These are phyloP conservation scores for Pocillopora meandrina DNA, from an alignment of 92 coral and sea anemone genomes.

Conservation along the genomic window DNA sequence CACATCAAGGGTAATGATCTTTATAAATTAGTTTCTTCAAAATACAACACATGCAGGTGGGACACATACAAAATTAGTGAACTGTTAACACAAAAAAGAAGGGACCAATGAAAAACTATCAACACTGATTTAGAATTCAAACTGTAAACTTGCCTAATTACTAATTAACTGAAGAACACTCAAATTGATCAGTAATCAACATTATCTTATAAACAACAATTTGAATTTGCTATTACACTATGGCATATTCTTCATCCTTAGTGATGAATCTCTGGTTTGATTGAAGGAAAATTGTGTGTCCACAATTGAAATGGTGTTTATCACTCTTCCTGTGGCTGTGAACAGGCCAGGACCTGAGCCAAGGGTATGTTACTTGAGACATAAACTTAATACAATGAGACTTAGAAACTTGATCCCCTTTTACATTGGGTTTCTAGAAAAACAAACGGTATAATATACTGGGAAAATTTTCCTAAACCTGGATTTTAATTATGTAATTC, in stretches of 20 bases:
- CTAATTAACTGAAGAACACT: slow-evolving; percentile 41
- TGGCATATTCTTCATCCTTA: background rate
- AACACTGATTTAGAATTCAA: slow-evolving; percentile 25
- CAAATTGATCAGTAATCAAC: slow-evolving; percentile 27
- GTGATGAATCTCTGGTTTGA: slow-evolving; percentile 14
- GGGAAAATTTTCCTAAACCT: background rate
- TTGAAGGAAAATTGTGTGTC: background rate
- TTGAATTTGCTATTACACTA: background rate
- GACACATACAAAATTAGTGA: slow-evolving; percentile 23
- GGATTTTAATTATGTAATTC: too few relatives aligned
- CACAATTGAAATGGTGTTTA: slow-evolving; percentile 25
- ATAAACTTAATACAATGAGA: background rate
- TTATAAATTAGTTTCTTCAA: background rate
- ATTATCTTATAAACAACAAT: slow-evolving; percentile 14
- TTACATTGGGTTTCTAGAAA: background rate
- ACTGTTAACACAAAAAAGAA: slow-evolving; percentile 25
- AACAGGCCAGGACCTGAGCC: slow-evolving; percentile 18
- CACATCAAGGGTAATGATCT: slow-evolving; percentile 22
- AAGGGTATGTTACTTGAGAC: slow-evolving; percentile 17
- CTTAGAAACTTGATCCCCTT: background rate
- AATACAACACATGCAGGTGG: slow-evolving; percentile 40
- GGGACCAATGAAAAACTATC: slow-evolving; percentile 20
- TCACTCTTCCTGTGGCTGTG: slow-evolving; percentile 29
- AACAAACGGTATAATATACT: background rate
- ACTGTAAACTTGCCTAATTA: slow-evolving; percentile 27